Evolutionary conservation across 92 coral and sea anemone species (phyloP).

Genomic region (Porites rus): DNA sequence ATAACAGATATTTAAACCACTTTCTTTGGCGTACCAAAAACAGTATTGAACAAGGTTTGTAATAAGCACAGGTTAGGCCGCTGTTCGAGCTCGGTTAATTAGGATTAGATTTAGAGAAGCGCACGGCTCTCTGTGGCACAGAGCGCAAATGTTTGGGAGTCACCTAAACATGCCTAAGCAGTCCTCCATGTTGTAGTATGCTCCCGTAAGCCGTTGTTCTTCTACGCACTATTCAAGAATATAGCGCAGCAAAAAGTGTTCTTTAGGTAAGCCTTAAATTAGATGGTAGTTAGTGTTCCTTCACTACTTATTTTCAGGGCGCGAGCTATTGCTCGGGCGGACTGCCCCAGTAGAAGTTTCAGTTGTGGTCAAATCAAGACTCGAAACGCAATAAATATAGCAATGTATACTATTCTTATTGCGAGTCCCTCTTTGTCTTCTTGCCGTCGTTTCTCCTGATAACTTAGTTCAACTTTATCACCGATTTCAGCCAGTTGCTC

Average conservation of each 20-base stretch:
- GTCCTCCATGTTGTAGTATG: background rate
- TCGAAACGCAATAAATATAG: conserved; percentile 79
- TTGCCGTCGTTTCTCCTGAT: conserved; percentile 67
- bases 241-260: background rate
- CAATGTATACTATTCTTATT: conserved; percentile 77
- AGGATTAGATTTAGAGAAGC: conserved; percentile 13
- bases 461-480: conserved; percentile 79
- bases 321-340: background rate
- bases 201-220: conserved; percentile 9
- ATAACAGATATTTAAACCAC: background rate
- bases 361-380: conserved; percentile 43
- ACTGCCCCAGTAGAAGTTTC: conserved; percentile 9
- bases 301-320: conserved; percentile 14
- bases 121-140: background rate
- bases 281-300: conserved; percentile 47
- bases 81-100: conserved; percentile 7
- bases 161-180: conserved; percentile 10
- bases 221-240: conserved; percentile 22
- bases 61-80: background rate
- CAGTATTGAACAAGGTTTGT: background rate
- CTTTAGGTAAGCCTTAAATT: conserved; percentile 21
- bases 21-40: background rate
- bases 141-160: conserved; percentile 28
- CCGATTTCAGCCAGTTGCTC: conserved; percentile 89
- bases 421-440: conserved; percentile 66